phyloP scores from a whole-genome alignment of 1,140 invertebrate species.

The Polypedilum pembai region DNA sequence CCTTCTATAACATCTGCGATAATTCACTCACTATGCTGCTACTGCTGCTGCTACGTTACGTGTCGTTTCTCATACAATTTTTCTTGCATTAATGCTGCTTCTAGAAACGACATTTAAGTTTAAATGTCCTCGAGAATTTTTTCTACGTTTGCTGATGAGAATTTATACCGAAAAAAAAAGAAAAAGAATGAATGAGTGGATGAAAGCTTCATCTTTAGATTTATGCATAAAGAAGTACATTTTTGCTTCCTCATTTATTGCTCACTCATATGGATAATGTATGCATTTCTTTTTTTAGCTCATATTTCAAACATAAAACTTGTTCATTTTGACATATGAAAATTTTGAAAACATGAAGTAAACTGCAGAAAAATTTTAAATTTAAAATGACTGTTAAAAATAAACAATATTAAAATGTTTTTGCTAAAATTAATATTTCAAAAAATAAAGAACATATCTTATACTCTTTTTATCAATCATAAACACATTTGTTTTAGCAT shows the following conservation, averaged over 20 bases:
- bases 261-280: neutral
- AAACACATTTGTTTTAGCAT: no score
- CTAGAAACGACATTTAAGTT: neutral
- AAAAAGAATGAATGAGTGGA: neutral
- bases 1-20: constrained; percentile 1
- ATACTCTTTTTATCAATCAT: no score
- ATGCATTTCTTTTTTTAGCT: neutral
- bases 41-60: neutral
- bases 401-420: no score
- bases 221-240: neutral
- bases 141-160: neutral
- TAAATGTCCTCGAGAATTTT: constrained; percentile 11
- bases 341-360: no score
- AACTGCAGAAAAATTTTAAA: no score
- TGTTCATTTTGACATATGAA: no score
- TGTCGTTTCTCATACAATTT: neutral
- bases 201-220: neutral
- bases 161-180: neutral
- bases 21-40: no score
- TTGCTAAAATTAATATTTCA: no score
- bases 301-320: no score
- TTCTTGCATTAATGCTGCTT: neutral
- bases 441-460: no score
- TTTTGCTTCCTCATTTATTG: constrained; percentile 11
- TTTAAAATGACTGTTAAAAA: no score